Conservation (phyloP, 2,797 vertebrate species). For the Microtus californicus region DNA sequence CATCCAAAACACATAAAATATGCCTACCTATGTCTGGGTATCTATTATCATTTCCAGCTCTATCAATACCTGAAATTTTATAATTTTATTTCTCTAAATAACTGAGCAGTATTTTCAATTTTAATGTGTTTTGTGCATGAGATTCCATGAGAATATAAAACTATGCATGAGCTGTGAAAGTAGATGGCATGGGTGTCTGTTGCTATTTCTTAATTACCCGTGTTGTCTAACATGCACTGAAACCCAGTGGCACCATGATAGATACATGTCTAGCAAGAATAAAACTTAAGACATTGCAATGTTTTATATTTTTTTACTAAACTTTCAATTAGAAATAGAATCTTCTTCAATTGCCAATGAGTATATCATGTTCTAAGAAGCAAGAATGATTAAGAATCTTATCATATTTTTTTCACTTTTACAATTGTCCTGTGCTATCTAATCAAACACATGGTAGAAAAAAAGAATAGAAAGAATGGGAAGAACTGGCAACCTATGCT, state of each 20-base stretch:
- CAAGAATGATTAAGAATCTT: background rate
- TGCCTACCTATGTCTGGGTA: background rate
- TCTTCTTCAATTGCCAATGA: background rate
- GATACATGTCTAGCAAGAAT: background rate
- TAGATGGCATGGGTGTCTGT: too few relatives aligned
- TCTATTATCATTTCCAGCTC: background rate
- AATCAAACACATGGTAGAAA: background rate
- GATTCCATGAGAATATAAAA: background rate
- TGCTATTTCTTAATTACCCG: background rate
- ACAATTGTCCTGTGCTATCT: background rate
- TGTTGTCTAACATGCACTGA: background rate
- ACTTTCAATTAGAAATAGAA: background rate
- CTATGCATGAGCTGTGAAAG: accelerated
- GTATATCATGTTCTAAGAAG: background rate
- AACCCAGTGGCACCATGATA: too few relatives aligned
- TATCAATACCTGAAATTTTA: background rate
- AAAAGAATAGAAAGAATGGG: background rate
- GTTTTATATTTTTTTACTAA: background rate
- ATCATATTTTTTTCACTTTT: background rate
- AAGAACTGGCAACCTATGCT: background rate
- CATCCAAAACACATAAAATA: background rate
- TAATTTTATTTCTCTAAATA: background rate
- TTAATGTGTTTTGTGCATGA: background rate
- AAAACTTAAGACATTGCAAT: background rate
- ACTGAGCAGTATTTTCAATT: background rate